A percentile compares a stretch with the other conserved stretches of the same genome.
Evolutionary conservation across 2,113 vertebrate genomes (phyloP).

Genomic region (Pseudorasbora parva): DNA sequence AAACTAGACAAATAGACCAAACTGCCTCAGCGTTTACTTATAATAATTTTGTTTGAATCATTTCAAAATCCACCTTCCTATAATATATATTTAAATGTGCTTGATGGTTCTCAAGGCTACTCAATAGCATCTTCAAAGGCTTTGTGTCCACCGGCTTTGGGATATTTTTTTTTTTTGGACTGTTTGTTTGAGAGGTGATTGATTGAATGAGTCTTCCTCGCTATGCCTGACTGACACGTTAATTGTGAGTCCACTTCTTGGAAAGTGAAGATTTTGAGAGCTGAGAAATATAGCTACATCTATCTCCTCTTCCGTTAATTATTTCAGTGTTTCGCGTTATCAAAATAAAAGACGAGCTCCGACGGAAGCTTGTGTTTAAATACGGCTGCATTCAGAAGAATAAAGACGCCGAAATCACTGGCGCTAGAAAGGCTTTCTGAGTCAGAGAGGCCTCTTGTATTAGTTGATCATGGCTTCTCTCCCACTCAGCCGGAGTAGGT

Average conservation of each 20-base stretch:
- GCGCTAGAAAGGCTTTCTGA: conserved; percentile 33
- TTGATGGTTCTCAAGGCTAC: background rate
- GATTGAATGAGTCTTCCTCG: conserved; percentile 25
- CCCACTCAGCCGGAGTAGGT: conserved; percentile 15
- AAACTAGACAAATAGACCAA: too few relatives aligned
- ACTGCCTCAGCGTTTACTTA: background rate
- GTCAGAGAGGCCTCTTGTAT: conserved; percentile 8
- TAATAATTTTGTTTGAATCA: background rate
- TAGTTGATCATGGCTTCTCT: conserved; percentile 36
- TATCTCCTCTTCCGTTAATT: conserved; percentile 8
- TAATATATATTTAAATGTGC: conserved; percentile 10
- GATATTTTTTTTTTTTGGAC: background rate
- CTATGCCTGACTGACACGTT: conserved; percentile 43
- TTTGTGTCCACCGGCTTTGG: conserved; percentile 10
- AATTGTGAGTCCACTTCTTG: conserved; percentile 27
- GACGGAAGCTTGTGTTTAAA: conserved; percentile 14
- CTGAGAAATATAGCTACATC: background rate
- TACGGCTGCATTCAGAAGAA: conserved; percentile 30
- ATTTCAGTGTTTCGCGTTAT: conserved; percentile 39
- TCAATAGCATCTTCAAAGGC: background rate
- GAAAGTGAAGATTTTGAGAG: background rate
- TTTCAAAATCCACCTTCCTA: background rate
- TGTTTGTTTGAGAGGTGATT: conserved; percentile 1
- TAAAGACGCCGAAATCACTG: conserved; percentile 31
- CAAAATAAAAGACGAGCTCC: background rate